Evolutionary conservation across 2,888 invertebrate species (phyloP), one percentile per base, ranked within the genome.

Genomic region (Pherbina coryleti): DNA sequence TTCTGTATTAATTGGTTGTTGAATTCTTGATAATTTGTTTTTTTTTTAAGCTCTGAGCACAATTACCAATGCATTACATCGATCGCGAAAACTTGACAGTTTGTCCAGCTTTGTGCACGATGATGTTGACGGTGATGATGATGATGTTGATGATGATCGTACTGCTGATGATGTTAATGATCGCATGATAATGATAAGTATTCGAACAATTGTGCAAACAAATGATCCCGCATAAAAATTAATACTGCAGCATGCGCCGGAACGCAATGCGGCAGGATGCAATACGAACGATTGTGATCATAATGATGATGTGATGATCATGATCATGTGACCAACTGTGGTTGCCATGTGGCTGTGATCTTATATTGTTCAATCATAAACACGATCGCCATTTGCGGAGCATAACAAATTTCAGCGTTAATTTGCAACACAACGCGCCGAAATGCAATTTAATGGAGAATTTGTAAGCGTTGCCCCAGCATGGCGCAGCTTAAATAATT

Each of bases 141-240:
- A 14, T 44, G 11, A 44, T 44, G 44, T 11, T 44, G 11, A 14
- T 44, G 3, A 11, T 11, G 14, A 44, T 11, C 11, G 14, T 44
- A 44, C 14, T 37, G 37, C 5, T 44, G 44, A 44, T 44, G 44
- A 44, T 11, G 11, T 19, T 19, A n/a, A 67, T 19, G 67, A 8
- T 37, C 34, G 37, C n/a, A n/a, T n/a, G n/a, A n/a, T n/a, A n/a
- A n/a, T n/a, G n/a, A n/a, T n/a, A 19, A 31, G 51, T 34, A 51
- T 31, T 70, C 53, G 31, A 44, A 60, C 25, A 44, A 72, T 44
- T 34, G 72, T 60, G 60, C 72, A 73, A 73, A 73, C 28, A 73
- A 73, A 73, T 73, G 51, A 73, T 73, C 60, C 60, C 73, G 73
- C 73, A 73, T 73, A 73, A 73, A 62, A 62, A 73, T 73, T 73